Evolutionary conservation across 2,113 vertebrate species (phyloP).

Genomic region (Ellobius talpinus): DNA sequence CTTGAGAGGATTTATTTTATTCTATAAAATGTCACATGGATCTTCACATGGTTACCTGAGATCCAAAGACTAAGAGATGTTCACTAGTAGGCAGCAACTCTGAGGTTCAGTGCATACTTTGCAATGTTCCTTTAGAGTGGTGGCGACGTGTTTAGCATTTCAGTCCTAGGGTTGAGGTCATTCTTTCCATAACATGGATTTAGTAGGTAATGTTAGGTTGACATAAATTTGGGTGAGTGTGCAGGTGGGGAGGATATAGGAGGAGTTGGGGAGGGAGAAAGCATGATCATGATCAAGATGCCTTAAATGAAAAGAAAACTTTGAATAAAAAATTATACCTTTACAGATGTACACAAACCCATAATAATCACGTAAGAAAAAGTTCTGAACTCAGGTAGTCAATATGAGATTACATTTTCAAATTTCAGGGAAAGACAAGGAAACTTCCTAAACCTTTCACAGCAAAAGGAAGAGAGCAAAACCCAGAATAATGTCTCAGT

Average conservation of each 20-base stretch:
- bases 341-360: not conserved
- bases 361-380: not conserved
- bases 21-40: not conserved
- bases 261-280: not conserved
- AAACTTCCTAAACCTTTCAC: not conserved
- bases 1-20: not conserved
- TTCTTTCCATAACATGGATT: not conserved
- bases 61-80: not conserved
- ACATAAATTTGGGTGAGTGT: not conserved
- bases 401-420: not conserved
- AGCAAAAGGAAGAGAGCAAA: not conserved
- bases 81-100: not conserved
- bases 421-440: not conserved
- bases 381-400: not conserved
- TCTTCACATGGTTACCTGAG: not conserved
- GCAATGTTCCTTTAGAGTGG: not conserved
- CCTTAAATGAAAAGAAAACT: not conserved
- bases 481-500: not conserved
- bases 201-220: not conserved
- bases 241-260: not conserved
- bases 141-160: not conserved
- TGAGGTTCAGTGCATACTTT: not conserved
- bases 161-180: not conserved
- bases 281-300: not conserved
- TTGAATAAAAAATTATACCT: not conserved